Percentiles rank a stretch among this genome's conserved stretches.
Evolutionary conservation across 2,113 vertebrate species (phyloP).

Genomic region (Peromyscus leucopus): DNA sequence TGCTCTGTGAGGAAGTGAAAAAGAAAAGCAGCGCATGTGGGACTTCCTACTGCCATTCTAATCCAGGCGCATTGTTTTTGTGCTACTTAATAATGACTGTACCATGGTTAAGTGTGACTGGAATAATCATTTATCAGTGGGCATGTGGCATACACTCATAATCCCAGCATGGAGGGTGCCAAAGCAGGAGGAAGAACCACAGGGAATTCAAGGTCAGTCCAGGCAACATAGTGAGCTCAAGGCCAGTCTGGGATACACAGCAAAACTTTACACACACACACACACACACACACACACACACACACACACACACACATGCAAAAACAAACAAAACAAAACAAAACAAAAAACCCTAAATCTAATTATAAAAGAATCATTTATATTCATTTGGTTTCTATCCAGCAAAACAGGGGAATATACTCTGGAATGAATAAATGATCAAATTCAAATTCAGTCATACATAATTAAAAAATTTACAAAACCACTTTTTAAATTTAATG

Average conservation of each 20-base stretch:
- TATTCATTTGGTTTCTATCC: conserved; percentile 8
- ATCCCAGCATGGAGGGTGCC: background rate
- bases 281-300: background rate
- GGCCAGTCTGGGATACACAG: background rate
- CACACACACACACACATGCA: background rate
- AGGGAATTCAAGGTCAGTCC: background rate
- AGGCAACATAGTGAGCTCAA: background rate
- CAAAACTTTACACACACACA: background rate
- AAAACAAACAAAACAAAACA: background rate
- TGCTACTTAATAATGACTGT: background rate
- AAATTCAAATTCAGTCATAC: conserved; percentile 49
- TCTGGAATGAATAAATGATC: conserved; percentile 19
- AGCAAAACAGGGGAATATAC: background rate
- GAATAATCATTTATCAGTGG: background rate
- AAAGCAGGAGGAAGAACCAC: background rate
- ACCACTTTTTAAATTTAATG: background rate
- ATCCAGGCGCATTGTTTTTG: background rate
- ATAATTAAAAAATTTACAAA: background rate
- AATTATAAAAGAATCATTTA: conserved; percentile 1
- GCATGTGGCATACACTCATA: background rate
- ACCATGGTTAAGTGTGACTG: background rate
- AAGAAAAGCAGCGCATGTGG: background rate
- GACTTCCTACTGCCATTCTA: background rate
- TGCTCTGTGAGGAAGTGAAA: background rate
- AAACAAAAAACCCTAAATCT: background rate